Base-by-base conservation (phyloP, 2,888 invertebrate genomes). In the Apodemia duryi region DNA sequence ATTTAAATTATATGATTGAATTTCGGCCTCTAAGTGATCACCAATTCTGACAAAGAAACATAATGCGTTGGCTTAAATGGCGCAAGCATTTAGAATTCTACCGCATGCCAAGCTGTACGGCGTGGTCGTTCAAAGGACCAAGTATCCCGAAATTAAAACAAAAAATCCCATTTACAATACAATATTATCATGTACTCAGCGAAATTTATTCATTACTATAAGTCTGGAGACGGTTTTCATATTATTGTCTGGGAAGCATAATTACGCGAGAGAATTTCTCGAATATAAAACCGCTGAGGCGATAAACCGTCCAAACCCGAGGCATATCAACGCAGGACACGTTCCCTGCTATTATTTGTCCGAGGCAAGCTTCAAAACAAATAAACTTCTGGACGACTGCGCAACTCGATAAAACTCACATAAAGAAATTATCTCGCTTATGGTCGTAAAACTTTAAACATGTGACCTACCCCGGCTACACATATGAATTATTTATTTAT, bases 141-240 rank as follows among this genome's bases (percentile, higher is more conserved):
- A 57, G 57, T 32, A 57, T 57, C 57, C 57, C 57, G 11, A 57
- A 57, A 57, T 57, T 57, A 57, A 57, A 57, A 57, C 57, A 57
- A 57, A 57, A 57, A 57, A 57, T 57, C 57, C 57, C 57, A 57
- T 57, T 57, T 57, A 57, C 57, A 57, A 57, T 35, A 57, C 57
- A 57, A 57, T 57, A 57, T 57, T 57, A 57, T 57, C 57, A n/a
- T 35, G 57, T 57, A 32, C 6, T 13, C 57, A n/a, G 57, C 13
- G 29, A 57, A 57, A 57, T 57, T 57, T 57, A 57, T 57, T 57
- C 35, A 57, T 57, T 57, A 57, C 57, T 57, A 57, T 57, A 57
- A 49, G 49, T 49, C 57, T 57, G 57, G 57, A 57, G 57, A 57
- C 57, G 57, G 57, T 57, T 57, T 57, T 57, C 57, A 57, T 57